These are phyloP conservation scores for Mustelus asterias DNA, from an alignment of 2,113 vertebrate genomes.

Conservation along the genomic window DNA sequence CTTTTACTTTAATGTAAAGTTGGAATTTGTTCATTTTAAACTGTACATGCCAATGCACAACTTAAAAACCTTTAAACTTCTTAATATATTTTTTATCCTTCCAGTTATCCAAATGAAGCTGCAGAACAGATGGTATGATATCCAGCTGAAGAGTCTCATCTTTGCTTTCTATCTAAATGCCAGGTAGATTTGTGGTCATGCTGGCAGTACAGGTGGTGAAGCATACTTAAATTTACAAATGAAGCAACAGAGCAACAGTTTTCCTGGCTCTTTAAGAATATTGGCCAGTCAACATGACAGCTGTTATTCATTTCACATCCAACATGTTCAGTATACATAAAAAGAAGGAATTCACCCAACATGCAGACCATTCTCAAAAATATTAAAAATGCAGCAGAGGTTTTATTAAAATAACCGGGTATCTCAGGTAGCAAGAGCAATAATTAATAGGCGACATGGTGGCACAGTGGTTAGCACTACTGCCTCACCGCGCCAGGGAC, in stretches of 20 bases:
- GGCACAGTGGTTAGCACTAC: too few species aligned
- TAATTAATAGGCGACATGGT: too few species aligned
- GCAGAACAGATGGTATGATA: slow-evolving; percentile 17
- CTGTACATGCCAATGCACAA: background rate
- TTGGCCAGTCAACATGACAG: background rate
- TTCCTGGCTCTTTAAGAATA: background rate
- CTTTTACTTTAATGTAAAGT: background rate
- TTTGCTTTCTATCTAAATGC: background rate
- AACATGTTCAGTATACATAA: background rate
- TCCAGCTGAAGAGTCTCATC: slow-evolving; percentile 17
- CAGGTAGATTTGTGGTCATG: background rate
- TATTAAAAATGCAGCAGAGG: background rate
- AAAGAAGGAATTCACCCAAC: background rate
- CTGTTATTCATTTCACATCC: background rate
- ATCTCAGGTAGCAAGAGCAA: background rate
- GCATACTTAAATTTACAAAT: background rate
- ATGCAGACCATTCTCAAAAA: background rate
- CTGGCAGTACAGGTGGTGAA: background rate
- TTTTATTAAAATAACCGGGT: background rate
- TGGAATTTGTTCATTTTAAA: background rate
- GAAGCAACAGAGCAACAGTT: background rate
- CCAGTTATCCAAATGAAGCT: background rate
- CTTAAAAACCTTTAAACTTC: background rate
- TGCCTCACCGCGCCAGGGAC: too few species aligned
- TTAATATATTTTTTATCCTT: background rate